These are phyloP conservation scores for Ctena decussata DNA, from an alignment of 2,888 invertebrate species.

Conservation along the genomic window DNA sequence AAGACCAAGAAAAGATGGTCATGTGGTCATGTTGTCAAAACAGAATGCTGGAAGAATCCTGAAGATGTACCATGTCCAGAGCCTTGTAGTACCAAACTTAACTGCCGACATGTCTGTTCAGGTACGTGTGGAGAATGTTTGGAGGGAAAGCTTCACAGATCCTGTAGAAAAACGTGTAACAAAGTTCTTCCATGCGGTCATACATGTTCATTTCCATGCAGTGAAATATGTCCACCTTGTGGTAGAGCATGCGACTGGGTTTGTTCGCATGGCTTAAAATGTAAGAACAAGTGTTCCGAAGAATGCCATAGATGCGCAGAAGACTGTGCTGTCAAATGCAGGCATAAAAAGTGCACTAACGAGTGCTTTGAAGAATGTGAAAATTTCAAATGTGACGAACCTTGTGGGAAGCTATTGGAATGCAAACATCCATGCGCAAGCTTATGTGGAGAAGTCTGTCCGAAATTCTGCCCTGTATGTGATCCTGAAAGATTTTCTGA, in stretches of 20 bases:
- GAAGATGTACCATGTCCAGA: slow-evolving; percentile 84
- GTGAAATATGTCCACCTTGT: slow-evolving; percentile 86
- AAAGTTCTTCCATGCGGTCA: slow-evolving; percentile 88
- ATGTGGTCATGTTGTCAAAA: slow-evolving; percentile 71
- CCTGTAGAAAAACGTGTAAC: slow-evolving; percentile 89
- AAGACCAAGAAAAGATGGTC: slow-evolving; percentile 29
- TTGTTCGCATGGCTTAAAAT: slow-evolving; percentile 80
- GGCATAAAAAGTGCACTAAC: slow-evolving; percentile 77
- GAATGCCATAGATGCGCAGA: slow-evolving; percentile 82
- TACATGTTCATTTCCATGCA: slow-evolving; percentile 84
- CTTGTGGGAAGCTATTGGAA: slow-evolving; percentile 80
- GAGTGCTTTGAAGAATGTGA: slow-evolving; percentile 84
- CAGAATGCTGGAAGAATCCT: slow-evolving; percentile 87
- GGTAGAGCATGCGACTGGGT: slow-evolving; percentile 81
- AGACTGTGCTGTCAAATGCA: slow-evolving; percentile 81
- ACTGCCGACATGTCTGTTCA: slow-evolving; percentile 75
- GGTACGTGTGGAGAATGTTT: slow-evolving; percentile 85
- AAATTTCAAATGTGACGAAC: slow-evolving; percentile 81
- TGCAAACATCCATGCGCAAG: slow-evolving; percentile 90
- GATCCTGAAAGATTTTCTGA: slow-evolving; percentile 86
- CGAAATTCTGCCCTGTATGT: slow-evolving; percentile 89
- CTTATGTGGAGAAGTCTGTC: slow-evolving; percentile 91
- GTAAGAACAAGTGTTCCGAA: slow-evolving; percentile 79
- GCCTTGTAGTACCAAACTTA: slow-evolving; percentile 66
- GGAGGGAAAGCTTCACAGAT: slow-evolving; percentile 89